Percentiles rank a stretch among this genome's conserved stretches.
phyloP scores from a whole-genome alignment of 1,140 invertebrate species.

The Monochamus saltuarius region DNA sequence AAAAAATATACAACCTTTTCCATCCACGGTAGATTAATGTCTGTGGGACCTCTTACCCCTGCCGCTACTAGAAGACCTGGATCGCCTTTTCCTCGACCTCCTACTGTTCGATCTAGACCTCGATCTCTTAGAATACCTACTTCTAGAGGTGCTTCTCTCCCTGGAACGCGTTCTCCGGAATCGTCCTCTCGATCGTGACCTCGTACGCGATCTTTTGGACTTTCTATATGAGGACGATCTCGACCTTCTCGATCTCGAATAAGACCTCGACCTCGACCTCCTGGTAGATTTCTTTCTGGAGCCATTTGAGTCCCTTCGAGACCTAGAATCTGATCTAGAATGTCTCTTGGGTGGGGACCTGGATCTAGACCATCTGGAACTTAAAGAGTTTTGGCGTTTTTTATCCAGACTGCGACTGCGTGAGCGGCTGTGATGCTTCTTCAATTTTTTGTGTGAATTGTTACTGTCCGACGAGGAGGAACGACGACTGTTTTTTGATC shows the following conservation, averaged over 20 bases:
- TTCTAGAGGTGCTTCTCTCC: conserved; percentile 18
- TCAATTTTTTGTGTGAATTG: conserved; percentile 23
- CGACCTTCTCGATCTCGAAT: conserved; percentile 19
- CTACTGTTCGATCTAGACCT: conserved; percentile 20
- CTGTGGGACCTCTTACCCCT: conserved; percentile 49
- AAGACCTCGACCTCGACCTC: conserved; percentile 15
- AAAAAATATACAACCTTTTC: conserved; percentile 35
- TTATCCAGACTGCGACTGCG: conserved; percentile 1
- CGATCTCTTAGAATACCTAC: conserved; percentile 22
- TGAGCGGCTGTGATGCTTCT: conserved; percentile 20
- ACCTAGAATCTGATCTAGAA: conserved; percentile 11
- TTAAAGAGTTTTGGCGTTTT: conserved; percentile 6
- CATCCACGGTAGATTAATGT: conserved; percentile 34
- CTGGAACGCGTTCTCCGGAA: conserved; percentile 27
- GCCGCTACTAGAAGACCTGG: conserved; percentile 38
- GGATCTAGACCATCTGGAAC: conserved; percentile 20
- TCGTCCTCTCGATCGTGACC: conserved; percentile 21
- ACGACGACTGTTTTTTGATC: conserved; percentile 20
- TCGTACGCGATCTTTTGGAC: conserved; percentile 18
- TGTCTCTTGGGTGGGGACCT: conserved; percentile 17
- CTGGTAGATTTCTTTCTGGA: conserved; percentile 22
- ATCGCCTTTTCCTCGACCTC: conserved; percentile 27
- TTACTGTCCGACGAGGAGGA: conserved; percentile 25
- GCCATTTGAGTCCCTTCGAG: conserved; percentile 19
- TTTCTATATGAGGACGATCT: conserved; percentile 17